Evolutionary conservation across 2,888 invertebrate species (phyloP), one percentile per base, ranked within the genome.

Genomic region (Drosophila barbarae): DNA sequence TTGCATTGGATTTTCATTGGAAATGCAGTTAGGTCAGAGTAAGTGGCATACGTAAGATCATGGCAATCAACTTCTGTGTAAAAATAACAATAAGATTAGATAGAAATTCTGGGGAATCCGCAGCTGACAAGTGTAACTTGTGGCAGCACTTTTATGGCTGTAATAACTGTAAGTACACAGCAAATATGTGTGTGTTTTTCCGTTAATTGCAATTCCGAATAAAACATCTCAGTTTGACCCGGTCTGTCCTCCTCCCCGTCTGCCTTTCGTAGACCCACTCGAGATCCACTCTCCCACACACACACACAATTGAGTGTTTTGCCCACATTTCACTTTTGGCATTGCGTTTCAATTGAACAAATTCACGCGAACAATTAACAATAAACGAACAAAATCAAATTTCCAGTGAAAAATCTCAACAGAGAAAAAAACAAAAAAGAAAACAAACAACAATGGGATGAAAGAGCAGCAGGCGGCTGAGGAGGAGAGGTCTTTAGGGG

Each of bases 321-420:
- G 83, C 72, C 72, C 83, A 85, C 76, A 86, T 80, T 84, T 79
- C 77, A 84, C 77, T 77, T 84, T 87, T 84, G 71, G 75, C 73
- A 77, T 83, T 77, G 74, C 83, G 75, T 72, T 80, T 84, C 86
- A 84, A 80, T 86, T 86, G 78, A 87, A 83, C 69, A 85, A 87
- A 76, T 87, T 87, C 86, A 85, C 80, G 84, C 76, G 82, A 87
- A 87, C 86, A 87, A 86, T 87, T 87, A 87, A 87, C 78, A 87
- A 84, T 72, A 61, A 59, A 65, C 69, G 55, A 60, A 46, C 47
- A 67, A 49, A 59, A 66, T 58, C 44, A 67, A 57, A 63, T 71
- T 71, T 68, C 71, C 71, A 71, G 46, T 34, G 71, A 69, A 69
- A 69, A 69, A 70, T 65, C 65, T 51, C 65, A 54, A 38, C 55